Evolutionary conservation across 2,797 vertebrate species (phyloP), one percentile per base, ranked within the genome.

Genomic region (Falco berigora): DNA sequence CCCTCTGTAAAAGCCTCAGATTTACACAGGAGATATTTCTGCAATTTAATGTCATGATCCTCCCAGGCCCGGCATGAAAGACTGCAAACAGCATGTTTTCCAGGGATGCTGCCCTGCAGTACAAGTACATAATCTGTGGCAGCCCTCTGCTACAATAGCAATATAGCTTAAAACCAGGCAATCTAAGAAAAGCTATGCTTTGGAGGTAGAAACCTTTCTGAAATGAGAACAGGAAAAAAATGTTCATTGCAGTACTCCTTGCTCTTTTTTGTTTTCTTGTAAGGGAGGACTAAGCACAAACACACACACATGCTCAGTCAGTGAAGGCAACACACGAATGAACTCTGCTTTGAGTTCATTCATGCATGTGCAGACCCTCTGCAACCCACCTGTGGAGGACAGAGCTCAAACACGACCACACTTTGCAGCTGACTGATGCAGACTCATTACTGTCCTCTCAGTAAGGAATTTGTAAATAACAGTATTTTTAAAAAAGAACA

Each of bases 361-460:
- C 36, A 23, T 5, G 10, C 8, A 19, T 0, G 0, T 14, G 34
- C 30, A 88, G 47, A 67, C 47, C 27, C 42, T 25, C 12, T 58
- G 34, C 52, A 71, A 74, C 12, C 16, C 49, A 44, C 19, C 72
- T 17, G 5, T 4, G 6, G 59, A 56, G 52, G 23, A 56, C 36
- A 67, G 34, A 73, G 20, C 16, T 72, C 63, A 68, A 79, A n/a
- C 52, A 64, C 1, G 22, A 61, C 23, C 30, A 27, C 8, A 1
- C 24, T 34, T 53, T 11, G 38, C 28, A 64, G 49, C 13, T 2
- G 4, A 19, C 8, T 38, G n/a, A 50, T 38, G 53, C 34, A 74
- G 64, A 27, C n/a, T 63, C 34, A 11, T n/a, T 62, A 64, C 12
- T 56, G n/a, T 47, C 62, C 34, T 22, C 12, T 36, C 58, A 53